These are phyloP conservation scores for Mycalesis mineus DNA, from an alignment of 2,888 invertebrate species.

Conservation along the genomic window DNA sequence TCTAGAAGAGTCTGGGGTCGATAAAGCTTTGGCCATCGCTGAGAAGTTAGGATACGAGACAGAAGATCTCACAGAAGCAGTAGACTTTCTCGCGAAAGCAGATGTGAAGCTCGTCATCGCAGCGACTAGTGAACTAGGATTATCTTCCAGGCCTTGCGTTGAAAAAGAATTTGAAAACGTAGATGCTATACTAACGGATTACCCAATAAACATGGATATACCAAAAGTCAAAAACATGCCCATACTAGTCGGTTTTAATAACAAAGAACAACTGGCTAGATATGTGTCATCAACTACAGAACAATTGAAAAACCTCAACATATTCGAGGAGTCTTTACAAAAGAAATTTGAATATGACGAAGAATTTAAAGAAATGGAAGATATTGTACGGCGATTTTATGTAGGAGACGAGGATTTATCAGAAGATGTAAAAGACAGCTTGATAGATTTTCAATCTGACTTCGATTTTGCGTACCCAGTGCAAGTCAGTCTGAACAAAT, in stretches of 20 bases:
- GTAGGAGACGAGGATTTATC: constrained; percentile 25
- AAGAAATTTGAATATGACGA: constrained; percentile 19
- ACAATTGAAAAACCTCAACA: constrained; percentile 33
- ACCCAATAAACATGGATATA: constrained; percentile 38
- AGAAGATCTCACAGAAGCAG: constrained; percentile 35
- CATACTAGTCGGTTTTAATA: constrained; percentile 48
- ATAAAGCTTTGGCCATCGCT: constrained; percentile 44
- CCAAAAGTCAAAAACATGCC: constrained; percentile 42
- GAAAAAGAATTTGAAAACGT: constrained; percentile 45
- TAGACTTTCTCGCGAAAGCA: constrained; percentile 38
- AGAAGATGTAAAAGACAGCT: constrained; percentile 23
- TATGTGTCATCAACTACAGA: constrained; percentile 30
- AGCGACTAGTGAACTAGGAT: constrained; percentile 29
- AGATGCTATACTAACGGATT: constrained; percentile 41
- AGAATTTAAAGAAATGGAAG: constrained; percentile 22
- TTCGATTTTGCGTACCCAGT: constrained; percentile 42
- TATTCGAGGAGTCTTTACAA: constrained; percentile 17
- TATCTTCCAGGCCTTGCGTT: constrained; percentile 35
- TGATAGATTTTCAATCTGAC: constrained; percentile 48
- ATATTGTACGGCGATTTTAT: constrained; percentile 24
- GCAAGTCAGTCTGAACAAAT: constrained; percentile 41
- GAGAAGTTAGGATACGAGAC: constrained; percentile 38
- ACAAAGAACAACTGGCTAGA: constrained; percentile 37
- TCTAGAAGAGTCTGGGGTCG: constrained; percentile 37
- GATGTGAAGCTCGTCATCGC: constrained; percentile 36